Base-by-base conservation (phyloP, 1,140 invertebrate species). In the Brachionus asplanchnoidis region DNA sequence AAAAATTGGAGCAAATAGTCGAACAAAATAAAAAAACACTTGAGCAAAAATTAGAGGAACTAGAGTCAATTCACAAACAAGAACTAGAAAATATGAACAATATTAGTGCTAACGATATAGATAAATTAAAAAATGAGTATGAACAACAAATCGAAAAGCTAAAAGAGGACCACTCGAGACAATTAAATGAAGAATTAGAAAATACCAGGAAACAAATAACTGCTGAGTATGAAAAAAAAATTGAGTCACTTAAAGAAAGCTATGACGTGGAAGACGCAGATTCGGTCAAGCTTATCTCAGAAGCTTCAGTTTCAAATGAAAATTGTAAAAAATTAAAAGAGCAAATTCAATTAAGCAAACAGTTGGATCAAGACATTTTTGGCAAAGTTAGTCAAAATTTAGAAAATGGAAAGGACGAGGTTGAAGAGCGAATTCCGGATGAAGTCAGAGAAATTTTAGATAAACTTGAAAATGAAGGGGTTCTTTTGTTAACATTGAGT, bases 251-350 rank as follows among this genome's bases (percentile, higher is more conserved):
- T n/a, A 77, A 50, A 50, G 73, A 77, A 3, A 8, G 8, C 12
- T 77, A 20, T 23, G 73, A 77, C 9, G 28, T 11, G 26, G 73
- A 77, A 20, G 73, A 77, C 1, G 14, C 20, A 8, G 73, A 77
- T 50, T 77, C 73, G 8, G 73, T 14, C 9, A 77, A 77, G 12
- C 8, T 50, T 2, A 12, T 6, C 12, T 77, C 73, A 23, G 44
- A 77, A 26, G 44, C 23, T 5, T 50, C 73, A 23, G 28, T 26
- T 50, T 77, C 73, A 28, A 77, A 46, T 26, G 73, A 77, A 28
- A 77, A 77, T 50, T 77, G 20, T 50, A 77, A 77, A 77, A 77
- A 77, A 53, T 17, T 77, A 28, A 77, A 77, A 50, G 73, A 77
- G 50, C 73, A 77, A 77, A 77, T 77, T 50, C 73, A 77, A 77